phyloP scores from a whole-genome alignment of 1,140 invertebrate genomes.

The Saxidomus purpurata region DNA sequence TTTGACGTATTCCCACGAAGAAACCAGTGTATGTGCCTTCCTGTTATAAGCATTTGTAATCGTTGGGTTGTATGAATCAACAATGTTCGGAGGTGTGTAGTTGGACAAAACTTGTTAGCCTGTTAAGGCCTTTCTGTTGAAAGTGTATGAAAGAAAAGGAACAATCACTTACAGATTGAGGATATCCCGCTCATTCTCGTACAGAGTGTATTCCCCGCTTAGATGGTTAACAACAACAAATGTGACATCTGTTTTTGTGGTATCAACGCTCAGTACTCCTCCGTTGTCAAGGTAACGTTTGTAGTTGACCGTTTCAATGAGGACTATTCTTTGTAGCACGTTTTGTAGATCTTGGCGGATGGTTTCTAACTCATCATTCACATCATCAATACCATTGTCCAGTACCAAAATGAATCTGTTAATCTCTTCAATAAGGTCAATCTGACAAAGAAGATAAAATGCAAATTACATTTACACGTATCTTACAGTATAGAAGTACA shows the following conservation, averaged over 20 bases:
- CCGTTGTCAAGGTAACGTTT: conserved; percentile 36
- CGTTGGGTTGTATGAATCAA: no score
- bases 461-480: neutral
- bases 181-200: conserved; percentile 9
- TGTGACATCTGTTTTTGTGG: conserved; percentile 69
- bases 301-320: conserved; percentile 74
- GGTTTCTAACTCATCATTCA: conserved; percentile 21
- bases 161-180: conserved; percentile 50
- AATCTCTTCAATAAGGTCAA: conserved; percentile 71
- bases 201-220: conserved; percentile 23
- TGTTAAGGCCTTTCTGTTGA: no score
- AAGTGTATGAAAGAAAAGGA: no score
- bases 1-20: no score
- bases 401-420: conserved; percentile 75
- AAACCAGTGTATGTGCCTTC: no score
- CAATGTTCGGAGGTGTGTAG: no score
- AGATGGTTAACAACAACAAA: conserved; percentile 71
- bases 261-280: conserved; percentile 44
- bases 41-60: no score
- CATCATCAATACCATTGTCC: conserved; percentile 4
- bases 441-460: conserved; percentile 54
- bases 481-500: neutral
- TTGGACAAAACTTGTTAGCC: no score
- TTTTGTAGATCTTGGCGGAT: conserved; percentile 65
- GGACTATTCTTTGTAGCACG: conserved; percentile 57